phyloP scores from a whole-genome alignment of 2,113 vertebrate genomes.

The Pteronura brasiliensis region DNA sequence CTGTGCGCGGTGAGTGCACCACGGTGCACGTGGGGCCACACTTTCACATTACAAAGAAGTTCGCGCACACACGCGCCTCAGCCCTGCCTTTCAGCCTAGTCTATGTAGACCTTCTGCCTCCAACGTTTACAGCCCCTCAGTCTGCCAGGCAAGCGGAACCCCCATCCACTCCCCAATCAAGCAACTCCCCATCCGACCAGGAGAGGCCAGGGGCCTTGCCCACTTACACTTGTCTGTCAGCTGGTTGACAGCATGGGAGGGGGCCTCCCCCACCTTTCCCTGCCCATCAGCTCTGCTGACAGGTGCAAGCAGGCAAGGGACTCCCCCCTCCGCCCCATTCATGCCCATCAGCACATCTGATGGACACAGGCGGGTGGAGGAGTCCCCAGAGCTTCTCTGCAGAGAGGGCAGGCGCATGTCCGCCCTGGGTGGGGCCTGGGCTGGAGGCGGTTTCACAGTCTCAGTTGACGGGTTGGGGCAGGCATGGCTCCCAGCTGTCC shows the following conservation, averaged over 20 bases:
- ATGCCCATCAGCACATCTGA: slow-evolving; percentile 77
- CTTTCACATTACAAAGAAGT: not conserved
- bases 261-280: slow-evolving; percentile 51
- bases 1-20: not conserved
- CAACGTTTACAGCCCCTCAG: not conserved
- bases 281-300: slow-evolving; percentile 67
- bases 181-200: not conserved
- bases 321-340: slow-evolving; percentile 54
- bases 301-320: slow-evolving; percentile 70
- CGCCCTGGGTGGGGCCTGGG: slow-evolving; percentile 36
- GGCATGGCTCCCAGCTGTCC: not conserved
- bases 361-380: slow-evolving; percentile 6
- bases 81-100: slow-evolving; percentile 15
- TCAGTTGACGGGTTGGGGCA: slow-evolving; percentile 22
- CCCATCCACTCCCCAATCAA: not conserved
- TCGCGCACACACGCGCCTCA: not conserved
- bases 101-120: not conserved
- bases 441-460: not conserved
- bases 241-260: slow-evolving; percentile 48
- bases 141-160: slow-evolving; percentile 67
- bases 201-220: slow-evolving; percentile 65
- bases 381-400: slow-evolving; percentile 56
- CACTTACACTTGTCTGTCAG: slow-evolving; percentile 63
- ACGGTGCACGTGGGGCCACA: not conserved
- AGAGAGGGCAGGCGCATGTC: not conserved